Percentiles rank a stretch among this genome's conserved stretches.
Evolutionary conservation across 2,888 invertebrate species (phyloP).

Genomic region (Cyclophora punctaria): DNA sequence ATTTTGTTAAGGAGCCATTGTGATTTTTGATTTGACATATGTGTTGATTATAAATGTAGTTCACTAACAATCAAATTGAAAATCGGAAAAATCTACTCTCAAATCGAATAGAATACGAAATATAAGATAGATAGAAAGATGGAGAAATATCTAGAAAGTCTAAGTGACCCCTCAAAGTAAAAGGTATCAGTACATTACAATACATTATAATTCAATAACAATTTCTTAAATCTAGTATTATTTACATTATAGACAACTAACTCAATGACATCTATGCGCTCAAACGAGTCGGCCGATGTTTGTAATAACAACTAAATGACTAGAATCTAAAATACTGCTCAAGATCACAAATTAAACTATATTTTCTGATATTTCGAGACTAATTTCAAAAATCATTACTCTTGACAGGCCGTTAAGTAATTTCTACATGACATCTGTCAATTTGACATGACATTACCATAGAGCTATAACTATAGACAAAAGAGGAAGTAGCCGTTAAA

Average conservation of each 20-base stretch:
- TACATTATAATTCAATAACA: slow-evolving; percentile 18
- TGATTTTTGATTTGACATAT: no score
- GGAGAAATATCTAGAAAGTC: slow-evolving; percentile 14
- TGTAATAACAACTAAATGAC: slow-evolving; percentile 7
- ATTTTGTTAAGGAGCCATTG: no score
- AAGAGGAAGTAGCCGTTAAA: no score
- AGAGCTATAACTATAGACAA: no score
- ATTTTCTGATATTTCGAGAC: no score
- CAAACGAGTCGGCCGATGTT: no score
- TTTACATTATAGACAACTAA: slow-evolving; percentile 16
- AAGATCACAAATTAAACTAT: not conserved
- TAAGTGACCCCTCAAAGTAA: slow-evolving; percentile 13
- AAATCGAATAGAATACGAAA: slow-evolving; percentile 16
- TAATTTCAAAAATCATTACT: no score
- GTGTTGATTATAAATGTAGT: not conserved
- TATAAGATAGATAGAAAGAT: slow-evolving; percentile 7
- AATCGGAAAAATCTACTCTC: slow-evolving; percentile 13
- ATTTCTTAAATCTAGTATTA: slow-evolving; percentile 18
- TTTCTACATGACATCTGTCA: no score
- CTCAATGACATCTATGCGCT: not conserved
- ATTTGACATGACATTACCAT: no score
- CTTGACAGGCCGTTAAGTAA: no score
- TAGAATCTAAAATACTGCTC: slow-evolving; percentile 13
- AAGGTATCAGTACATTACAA: slow-evolving; percentile 11
- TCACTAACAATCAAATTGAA: slow-evolving; percentile 12